These are phyloP conservation scores for Rhea americana DNA, from an alignment of 2,113 vertebrate species.

Conservation along the genomic window DNA sequence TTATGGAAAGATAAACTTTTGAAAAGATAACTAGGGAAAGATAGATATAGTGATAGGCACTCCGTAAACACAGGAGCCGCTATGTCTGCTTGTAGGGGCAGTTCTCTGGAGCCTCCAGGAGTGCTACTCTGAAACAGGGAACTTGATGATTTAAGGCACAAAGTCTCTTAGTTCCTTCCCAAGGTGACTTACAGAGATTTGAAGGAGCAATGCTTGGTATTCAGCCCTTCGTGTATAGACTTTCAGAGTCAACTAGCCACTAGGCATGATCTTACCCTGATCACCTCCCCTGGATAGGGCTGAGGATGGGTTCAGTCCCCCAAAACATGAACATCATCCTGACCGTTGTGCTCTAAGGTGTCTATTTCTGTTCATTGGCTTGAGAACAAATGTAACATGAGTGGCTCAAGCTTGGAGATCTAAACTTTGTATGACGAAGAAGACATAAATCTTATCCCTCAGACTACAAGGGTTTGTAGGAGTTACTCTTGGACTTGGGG, in stretches of 20 bases:
- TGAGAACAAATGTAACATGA: neutral
- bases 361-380: neutral
- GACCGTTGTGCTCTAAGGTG: neutral
- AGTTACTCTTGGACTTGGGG: neutral
- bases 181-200: neutral
- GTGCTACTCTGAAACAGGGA: neutral
- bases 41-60: no score
- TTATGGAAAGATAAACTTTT: neutral
- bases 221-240: neutral
- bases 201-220: neutral
- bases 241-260: neutral
- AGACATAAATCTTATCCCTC: neutral
- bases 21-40: fast-evolving
- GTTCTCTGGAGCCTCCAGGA: neutral
- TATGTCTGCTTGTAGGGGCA: neutral
- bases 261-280: neutral
- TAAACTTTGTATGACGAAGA: neutral
- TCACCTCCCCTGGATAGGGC: neutral
- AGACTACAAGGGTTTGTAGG: neutral
- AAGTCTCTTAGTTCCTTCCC: neutral
- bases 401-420: neutral
- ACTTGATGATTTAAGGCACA: neutral
- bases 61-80: neutral
- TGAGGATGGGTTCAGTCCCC: neutral
- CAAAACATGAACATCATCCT: neutral